A percentile compares a stretch with the other conserved stretches of the same genome.
These are phyloP conservation scores for Willisornis vidua DNA, from an alignment of 2,113 vertebrate species.

Conservation along the genomic window DNA sequence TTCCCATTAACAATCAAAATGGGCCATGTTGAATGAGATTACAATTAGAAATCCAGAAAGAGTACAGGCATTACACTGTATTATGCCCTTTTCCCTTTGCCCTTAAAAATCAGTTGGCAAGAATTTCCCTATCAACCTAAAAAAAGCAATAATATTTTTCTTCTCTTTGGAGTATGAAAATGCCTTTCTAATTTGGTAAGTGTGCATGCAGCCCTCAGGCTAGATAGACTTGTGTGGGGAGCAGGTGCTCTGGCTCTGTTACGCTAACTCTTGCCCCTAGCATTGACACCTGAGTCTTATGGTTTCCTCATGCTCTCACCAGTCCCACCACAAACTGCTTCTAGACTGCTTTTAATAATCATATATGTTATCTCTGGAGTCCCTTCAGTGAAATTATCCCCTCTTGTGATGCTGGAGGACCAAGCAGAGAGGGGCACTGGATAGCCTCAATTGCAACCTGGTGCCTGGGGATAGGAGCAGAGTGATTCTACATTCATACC, in stretches of 20 bases:
- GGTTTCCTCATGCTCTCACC: background rate
- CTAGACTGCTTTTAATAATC: background rate
- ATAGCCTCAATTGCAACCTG: background rate
- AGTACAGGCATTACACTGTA: background rate
- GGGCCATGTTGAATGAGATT: background rate
- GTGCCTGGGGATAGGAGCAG: background rate
- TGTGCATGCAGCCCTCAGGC: background rate
- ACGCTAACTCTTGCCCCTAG: background rate
- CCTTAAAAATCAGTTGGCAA: background rate
- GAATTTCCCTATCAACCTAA: background rate
- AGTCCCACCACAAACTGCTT: background rate
- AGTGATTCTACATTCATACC: background rate
- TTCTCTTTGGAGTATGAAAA: background rate
- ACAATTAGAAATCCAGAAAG: background rate
- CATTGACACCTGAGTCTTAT: background rate
- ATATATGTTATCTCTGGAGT: background rate
- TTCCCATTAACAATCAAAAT: background rate
- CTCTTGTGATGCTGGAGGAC: background rate
- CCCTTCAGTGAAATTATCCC: background rate
- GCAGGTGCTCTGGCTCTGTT: background rate
- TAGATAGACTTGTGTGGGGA: background rate
- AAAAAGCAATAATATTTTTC: background rate
- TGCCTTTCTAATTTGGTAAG: background rate
- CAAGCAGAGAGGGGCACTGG: background rate
- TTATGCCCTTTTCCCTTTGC: background rate